Evolutionary conservation across 2,797 vertebrate genomes (phyloP), one percentile per base, ranked within the genome.

Genomic region (Perodicticus potto): DNA sequence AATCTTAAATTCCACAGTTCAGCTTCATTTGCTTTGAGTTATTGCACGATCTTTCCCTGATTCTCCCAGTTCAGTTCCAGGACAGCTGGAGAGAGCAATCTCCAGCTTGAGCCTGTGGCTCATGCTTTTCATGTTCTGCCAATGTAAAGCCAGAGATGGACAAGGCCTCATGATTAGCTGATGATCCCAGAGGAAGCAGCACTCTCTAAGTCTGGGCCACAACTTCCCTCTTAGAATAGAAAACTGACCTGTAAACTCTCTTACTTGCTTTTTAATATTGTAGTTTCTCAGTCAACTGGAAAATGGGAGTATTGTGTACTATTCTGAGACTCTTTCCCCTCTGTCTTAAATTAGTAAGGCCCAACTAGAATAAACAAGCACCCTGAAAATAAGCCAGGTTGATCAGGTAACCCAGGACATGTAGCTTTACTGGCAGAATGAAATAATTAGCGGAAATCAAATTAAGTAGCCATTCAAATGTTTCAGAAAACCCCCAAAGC

Each of bases 251-350:
- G 0, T 43, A 45, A 93, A n/a, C 14, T 20, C 29, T 86, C 14
- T 86, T 43, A 22, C 63, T 82, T 80, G 59, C 40, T 74, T 93
- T 92, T 86, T 85, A 81, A 92, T 72, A 65, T 57, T 70, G 88
- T 81, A 59, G 10, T 80, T 96, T 86, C 45, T 91, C n/a, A 83
- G 20, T 59, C 25, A 73, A 37, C 55, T 86, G 29, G 34, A 91
- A 95, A 94, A 86, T 72, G 16, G 16, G 9, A 59, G 20, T 93
- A 63, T 29, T 78, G 12, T 69, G 4, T 37, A 93, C 29, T 37
- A 9, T 63, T 93, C 6, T 69, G 27, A 85, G 17, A 70, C 57
- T 55, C 22, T 61, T 95, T 89, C 89, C 69, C 49, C 70, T 83
- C n/a, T 96, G 14, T 23, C 32, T 95, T 80, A 78, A 77, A 43